These are phyloP conservation scores for Pseudachorutes palmiensis DNA, from an alignment of 1,140 invertebrate species.

Conservation along the genomic window DNA sequence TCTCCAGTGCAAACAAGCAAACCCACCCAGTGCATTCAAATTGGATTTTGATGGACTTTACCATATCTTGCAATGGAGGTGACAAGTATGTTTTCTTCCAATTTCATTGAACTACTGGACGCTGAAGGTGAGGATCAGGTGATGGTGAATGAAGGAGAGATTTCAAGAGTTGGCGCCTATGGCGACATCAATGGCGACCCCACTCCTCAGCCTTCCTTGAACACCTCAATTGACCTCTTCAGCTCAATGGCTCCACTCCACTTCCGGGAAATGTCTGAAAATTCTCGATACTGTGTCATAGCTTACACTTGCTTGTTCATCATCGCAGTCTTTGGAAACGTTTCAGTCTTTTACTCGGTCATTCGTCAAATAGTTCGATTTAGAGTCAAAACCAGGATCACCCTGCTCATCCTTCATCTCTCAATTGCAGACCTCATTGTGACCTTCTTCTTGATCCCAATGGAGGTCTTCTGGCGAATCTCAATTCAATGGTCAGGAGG, in stretches of 20 bases:
- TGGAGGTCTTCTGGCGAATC: conserved; percentile 58
- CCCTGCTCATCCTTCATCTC: conserved; percentile 66
- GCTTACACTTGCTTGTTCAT: conserved; percentile 58
- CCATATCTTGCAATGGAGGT: too few species aligned
- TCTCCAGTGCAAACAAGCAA: too few species aligned
- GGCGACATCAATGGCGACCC: too few species aligned
- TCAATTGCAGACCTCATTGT: conserved; percentile 68
- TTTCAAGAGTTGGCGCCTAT: too few species aligned
- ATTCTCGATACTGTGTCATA: conserved; percentile 43
- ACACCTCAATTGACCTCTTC: background rate
- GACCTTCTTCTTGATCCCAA: conserved; percentile 66
- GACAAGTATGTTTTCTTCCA: too few species aligned
- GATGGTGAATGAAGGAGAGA: too few species aligned
- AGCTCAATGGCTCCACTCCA: conserved; percentile 7
- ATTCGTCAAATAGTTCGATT: conserved; percentile 49
- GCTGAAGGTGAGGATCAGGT: too few species aligned
- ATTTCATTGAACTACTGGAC: too few species aligned
- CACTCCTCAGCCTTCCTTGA: too few species aligned
- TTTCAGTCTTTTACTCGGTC: conserved; percentile 64
- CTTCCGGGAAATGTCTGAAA: conserved; percentile 17
- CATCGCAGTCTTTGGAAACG: conserved; percentile 61
- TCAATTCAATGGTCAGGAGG: conserved; percentile 65
- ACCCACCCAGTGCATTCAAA: too few species aligned
- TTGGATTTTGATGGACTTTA: too few species aligned
- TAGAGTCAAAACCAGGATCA: conserved; percentile 61